Conservation (phyloP, 1,140 invertebrate genomes). For the Helicoverpa zea region DNA sequence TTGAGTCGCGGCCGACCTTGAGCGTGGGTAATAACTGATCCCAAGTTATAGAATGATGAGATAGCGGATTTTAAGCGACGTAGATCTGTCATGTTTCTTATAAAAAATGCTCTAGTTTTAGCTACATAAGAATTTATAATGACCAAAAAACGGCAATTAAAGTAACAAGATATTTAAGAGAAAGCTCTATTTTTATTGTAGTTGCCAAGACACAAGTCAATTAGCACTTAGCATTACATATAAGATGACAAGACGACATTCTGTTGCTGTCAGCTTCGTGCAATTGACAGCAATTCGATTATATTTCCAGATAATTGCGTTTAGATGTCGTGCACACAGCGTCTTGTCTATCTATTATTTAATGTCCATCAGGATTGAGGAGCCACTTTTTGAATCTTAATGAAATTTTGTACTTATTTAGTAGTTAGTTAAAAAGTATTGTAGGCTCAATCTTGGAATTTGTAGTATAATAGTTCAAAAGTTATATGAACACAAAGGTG, state of each 20-base stretch:
- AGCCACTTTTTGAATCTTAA: too few species aligned
- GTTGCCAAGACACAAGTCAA: neutral
- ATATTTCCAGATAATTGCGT: slow-evolving; percentile 10
- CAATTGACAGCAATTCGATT: neutral
- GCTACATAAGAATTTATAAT: neutral
- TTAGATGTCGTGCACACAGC: neutral
- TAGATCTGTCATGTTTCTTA: neutral
- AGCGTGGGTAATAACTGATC: neutral
- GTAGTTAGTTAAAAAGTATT: too few species aligned
- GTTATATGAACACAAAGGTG: too few species aligned
- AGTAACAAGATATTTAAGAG: neutral
- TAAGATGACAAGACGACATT: neutral
- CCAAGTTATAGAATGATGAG: slow-evolving; percentile 14
- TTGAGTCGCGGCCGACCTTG: slow-evolving; percentile 21
- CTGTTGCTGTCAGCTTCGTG: neutral
- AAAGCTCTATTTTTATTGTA: neutral
- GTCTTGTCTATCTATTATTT: neutral
- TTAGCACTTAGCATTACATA: neutral
- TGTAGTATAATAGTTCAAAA: too few species aligned
- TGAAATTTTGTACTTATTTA: too few species aligned
- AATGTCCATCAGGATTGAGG: too few species aligned
- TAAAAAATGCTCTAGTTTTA: too few species aligned
- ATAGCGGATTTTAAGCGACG: neutral
- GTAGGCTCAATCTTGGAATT: too few species aligned
- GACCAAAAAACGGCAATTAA: neutral